Base-by-base conservation (phyloP, 1,140 invertebrate species). In the Hormaphis cornu region DNA sequence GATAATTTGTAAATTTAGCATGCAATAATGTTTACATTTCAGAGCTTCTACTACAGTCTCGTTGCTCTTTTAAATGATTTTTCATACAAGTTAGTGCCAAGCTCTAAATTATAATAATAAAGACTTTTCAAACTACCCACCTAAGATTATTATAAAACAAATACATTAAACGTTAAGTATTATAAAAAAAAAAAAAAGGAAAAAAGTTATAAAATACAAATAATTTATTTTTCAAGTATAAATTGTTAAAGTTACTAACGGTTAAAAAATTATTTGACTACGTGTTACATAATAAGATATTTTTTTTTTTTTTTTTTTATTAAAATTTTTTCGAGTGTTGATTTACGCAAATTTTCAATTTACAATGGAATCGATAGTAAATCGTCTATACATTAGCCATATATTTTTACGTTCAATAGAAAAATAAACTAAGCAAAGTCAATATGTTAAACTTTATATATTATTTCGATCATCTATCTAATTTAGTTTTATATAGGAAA, bases 391-490 rank as follows among this genome's bases (percentile, higher is more conserved):
- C 6, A 63, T 44, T 30, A 63, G 46, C 26, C 44, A 63, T 63
- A 63, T 40, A 40, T 10, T 59, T 46, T 44, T 16, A 48, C 50
- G 50, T 66, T 66, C 33, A 48, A 48, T 66, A 66, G 61, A 66
- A 66, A 66, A 66, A 66, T 66, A 66, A 66, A 66, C 61, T 66
- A 66, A 66, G 61, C 61, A 66, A 28, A 66, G 61, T 66, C 42
- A 46, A 66, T 66, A 66, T 66, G 14, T 44, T 61, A 61, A 61
- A 58, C 54, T 40, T 40, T 58, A 58, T 24, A 58, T 24, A 58
- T n/a, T n/a, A n/a, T 54, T 35, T 40, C 40, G 20, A 37, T 40
- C 33, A 58, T 24, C 54, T 58, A 58, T 12, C 54, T 37, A 40
- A n/a, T 35, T 58, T 58, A 58, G 54, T 40, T 58, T 58, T 33